A percentile compares a stretch with the other conserved stretches of the same genome.
phyloP scores from a whole-genome alignment of 2,113 vertebrate genomes.

The Epinephelus fuscoguttatus region DNA sequence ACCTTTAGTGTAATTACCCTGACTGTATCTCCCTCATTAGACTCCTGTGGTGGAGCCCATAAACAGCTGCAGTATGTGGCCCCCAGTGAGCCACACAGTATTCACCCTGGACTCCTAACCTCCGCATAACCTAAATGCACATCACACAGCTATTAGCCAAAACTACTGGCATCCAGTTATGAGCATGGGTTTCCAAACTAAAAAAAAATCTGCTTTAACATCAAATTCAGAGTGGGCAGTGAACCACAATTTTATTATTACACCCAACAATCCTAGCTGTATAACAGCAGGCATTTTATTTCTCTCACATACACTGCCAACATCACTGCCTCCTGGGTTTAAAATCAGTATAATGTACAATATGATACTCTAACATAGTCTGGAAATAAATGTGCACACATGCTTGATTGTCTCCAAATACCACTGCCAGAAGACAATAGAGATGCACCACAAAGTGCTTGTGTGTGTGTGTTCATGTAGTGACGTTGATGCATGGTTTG shows the following conservation, averaged over 20 bases:
- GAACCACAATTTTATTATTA: constrained; percentile 13
- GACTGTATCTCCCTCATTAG: constrained; percentile 73
- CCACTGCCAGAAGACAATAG: constrained; percentile 8
- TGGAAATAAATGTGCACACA: background rate
- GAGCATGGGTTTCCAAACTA: constrained; percentile 14
- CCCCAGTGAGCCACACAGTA: constrained; percentile 43
- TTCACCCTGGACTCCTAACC: constrained; percentile 52
- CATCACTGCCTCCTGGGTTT: constrained; percentile 8
- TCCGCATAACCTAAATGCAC: constrained; percentile 41
- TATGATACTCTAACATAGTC: background rate
- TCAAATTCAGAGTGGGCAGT: constrained; percentile 25
- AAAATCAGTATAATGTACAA: constrained; percentile 3
- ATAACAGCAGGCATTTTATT: background rate
- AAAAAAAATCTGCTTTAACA: constrained; percentile 16
- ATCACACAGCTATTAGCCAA: constrained; percentile 30
- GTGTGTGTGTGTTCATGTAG: background rate
- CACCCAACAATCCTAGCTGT: constrained; percentile 2
- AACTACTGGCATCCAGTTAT: constrained; percentile 18
- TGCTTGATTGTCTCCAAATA: background rate
- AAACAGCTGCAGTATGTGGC: constrained; percentile 70
- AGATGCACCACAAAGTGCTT: background rate
- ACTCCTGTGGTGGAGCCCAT: constrained; percentile 74
- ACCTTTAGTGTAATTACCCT: constrained; percentile 70
- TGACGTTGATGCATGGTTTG: constrained; percentile 60
- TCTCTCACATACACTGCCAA: constrained; percentile 10